phyloP scores from a whole-genome alignment of 2,113 vertebrate genomes.

The Erythrolamprus reginae region DNA sequence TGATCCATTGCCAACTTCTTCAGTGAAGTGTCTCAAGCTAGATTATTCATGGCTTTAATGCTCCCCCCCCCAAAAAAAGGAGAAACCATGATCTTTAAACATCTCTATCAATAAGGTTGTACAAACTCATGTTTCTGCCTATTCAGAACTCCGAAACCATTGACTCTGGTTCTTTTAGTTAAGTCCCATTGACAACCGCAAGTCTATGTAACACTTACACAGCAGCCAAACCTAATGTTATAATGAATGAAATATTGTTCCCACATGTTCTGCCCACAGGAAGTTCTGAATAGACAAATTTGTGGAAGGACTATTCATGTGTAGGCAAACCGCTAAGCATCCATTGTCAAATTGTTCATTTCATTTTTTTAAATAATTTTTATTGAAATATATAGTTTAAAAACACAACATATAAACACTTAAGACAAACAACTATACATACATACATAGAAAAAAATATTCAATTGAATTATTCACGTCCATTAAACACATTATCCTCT shows the following conservation, averaged over 20 bases:
- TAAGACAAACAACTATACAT: no score
- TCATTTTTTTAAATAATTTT: no score
- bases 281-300: neutral
- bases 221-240: neutral
- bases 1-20: conserved; percentile 15
- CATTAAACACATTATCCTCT: no score
- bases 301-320: neutral
- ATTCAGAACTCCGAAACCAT: neutral
- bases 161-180: neutral
- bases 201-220: neutral
- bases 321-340: neutral
- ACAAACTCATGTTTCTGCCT: neutral
- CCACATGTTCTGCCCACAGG: neutral
- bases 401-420: no score
- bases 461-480: no score
- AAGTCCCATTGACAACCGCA: neutral
- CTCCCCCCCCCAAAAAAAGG: neutral
- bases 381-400: no score
- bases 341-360: neutral
- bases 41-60: neutral
- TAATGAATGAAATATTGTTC: neutral
- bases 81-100: conserved; percentile 10
- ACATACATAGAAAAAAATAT: no score
- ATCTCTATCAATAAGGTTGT: neutral
- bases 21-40: conserved; percentile 8